These are phyloP conservation scores for Caenorhabditis latens DNA, from an alignment of 1,140 invertebrate species.

Conservation along the genomic window DNA sequence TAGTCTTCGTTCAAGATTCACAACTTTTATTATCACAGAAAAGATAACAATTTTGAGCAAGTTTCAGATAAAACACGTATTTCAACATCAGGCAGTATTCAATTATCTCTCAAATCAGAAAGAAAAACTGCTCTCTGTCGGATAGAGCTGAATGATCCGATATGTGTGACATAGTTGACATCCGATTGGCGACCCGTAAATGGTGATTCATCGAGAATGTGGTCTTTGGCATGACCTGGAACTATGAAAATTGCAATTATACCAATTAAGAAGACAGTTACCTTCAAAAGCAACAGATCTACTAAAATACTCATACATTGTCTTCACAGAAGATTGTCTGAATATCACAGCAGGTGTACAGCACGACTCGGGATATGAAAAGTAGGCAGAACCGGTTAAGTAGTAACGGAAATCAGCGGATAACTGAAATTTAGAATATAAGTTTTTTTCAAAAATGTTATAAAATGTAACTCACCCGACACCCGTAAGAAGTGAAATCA, in stretches of 20 bases:
- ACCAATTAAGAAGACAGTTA: too few relatives aligned
- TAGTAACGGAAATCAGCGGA: slow-evolving; percentile 37
- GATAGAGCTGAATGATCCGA: slow-evolving; percentile 56
- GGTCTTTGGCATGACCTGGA: slow-evolving; percentile 47
- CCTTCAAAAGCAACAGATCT: neutral
- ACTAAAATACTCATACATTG: neutral
- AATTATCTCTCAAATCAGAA: slow-evolving; percentile 15
- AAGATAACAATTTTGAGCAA: too few relatives aligned
- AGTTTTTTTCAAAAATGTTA: neutral
- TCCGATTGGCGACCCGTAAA: slow-evolving; percentile 52
- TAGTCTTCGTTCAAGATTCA: too few relatives aligned
- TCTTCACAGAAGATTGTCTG: slow-evolving; percentile 12
- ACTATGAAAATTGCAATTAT: too few relatives aligned
- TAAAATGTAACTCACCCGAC: neutral
- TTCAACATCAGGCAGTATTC: neutral
- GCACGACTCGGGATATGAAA: slow-evolving; percentile 54
- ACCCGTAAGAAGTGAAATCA: slow-evolving; percentile 4
- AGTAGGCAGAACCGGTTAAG: slow-evolving; percentile 55
- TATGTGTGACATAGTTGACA: slow-evolving; percentile 44
- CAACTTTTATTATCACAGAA: too few relatives aligned
- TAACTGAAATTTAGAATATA: slow-evolving; percentile 38
- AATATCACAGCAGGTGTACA: slow-evolving; percentile 58
- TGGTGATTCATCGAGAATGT: slow-evolving; percentile 50
- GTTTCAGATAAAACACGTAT: too few relatives aligned
- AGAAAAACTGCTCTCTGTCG: slow-evolving; percentile 36